Evolutionary conservation across 2,113 vertebrate species (phyloP), one percentile per base, ranked within the genome.

Genomic region (Peromyscus maniculatus): DNA sequence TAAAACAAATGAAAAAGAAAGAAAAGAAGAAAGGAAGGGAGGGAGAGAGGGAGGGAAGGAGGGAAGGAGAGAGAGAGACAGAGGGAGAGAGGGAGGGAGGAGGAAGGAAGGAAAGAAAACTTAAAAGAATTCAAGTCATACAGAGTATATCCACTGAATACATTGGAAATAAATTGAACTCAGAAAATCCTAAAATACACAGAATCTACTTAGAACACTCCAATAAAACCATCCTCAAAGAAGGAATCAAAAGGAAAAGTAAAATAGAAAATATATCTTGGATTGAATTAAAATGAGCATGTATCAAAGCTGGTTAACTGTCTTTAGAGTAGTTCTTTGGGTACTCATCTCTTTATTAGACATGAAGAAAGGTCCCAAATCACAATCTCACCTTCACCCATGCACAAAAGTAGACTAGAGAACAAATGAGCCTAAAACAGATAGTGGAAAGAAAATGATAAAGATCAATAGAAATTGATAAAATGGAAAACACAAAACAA

Each of bases 121-220:
- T 19, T 22, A 86, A 95, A 95, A 94, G 57, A 57, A 46, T 91
- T 89, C 49, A 90, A 46, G 57, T 90, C 39, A 69, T 92, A 78
- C 8, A 64, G 83, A 72, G 16, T 89, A 87, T 92, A 39, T 94
- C 91, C 78, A 95, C 57, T 91, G 57, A 83, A 46, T 13, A 59
- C 22, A 89, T 1, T 94, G 36, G 52, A 96, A 95, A 91, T 97
- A 93, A 97, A 94, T 92, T 97, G 88, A 62, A 97, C 95, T 66
- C 80, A 62, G 57, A 95, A 95, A 86, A 55, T 92, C 33, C 69
- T 96, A 89, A 96, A 93, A 92, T 95, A 94, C 80, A 84, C 89
- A 88, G 75, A 91, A 95, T 84, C 31, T 66, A 94, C 87, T 66
- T 57, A 94, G 31, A 89, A 94, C 16, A 79, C 33, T 84, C 95